A percentile compares a stretch with the other conserved stretches of the same genome.
phyloP scores from a whole-genome alignment of 2,113 vertebrate genomes.

The Peromyscus maniculatus region DNA sequence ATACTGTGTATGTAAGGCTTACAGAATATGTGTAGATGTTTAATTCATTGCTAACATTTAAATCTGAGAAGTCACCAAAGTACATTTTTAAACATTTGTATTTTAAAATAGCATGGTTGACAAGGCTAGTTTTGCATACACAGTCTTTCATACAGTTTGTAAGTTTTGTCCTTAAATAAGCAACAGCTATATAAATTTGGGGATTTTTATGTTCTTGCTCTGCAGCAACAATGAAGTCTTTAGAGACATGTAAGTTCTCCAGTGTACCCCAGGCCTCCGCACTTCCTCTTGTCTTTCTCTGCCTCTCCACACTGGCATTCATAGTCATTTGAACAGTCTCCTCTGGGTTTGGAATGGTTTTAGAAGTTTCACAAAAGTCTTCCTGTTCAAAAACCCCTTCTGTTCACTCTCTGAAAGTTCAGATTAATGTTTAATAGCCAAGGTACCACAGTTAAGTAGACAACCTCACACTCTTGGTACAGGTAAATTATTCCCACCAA shows the following conservation, averaged over 20 bases:
- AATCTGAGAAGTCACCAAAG: constrained; percentile 1
- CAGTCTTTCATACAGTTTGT: neutral
- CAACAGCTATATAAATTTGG: neutral
- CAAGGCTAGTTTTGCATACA: neutral
- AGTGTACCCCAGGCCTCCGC: neutral
- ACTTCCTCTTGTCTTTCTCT: neutral
- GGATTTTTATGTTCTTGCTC: neutral
- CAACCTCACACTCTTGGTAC: neutral
- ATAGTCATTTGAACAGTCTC: neutral
- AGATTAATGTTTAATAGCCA: neutral
- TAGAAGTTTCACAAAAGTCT: neutral
- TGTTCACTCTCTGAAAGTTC: neutral
- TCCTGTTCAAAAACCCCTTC: neutral
- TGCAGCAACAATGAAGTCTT: neutral
- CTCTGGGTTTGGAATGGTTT: neutral
- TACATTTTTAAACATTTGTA: neutral
- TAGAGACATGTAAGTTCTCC: neutral
- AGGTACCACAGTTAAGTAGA: neutral
- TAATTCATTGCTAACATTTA: constrained; percentile 10
- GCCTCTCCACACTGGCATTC: neutral
- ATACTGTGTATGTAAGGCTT: neutral
- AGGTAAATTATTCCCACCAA: neutral
- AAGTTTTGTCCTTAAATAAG: neutral
- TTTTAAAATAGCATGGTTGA: neutral
- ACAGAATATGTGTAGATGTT: neutral